Base-by-base conservation (phyloP, 2,888 invertebrate genomes). In the Parapristionchus giblindavisi region DNA sequence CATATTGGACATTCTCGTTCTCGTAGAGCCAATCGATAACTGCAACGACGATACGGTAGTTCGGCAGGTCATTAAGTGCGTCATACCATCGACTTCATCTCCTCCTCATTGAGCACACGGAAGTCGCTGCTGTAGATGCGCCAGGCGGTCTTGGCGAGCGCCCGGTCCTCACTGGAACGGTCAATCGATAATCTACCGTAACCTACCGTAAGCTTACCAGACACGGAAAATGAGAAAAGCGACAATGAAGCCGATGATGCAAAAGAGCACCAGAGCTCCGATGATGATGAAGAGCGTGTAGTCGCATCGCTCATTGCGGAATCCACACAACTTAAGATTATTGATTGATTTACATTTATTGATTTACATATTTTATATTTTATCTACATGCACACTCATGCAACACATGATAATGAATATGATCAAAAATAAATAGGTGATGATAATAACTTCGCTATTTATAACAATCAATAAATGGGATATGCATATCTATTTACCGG, bases 1-100 rank as follows among this genome's bases (percentile, higher is more conserved):
- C 84, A 87, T 84, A 75, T 87, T 87, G 27, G 84, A 84, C 77
- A 87, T 76, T 75, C 87, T 84, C 1, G 87, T 87, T 54, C 79
- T 79, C 0, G 84, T 81, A 11, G 83, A 83, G 21, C 86, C 87
- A 36, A 87, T 84, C 6, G 87, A 87, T 8, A 87, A 75, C 82
- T 82, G 71, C 48, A 76, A 76, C 32, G 52, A 6, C 8, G 2
- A 58, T 71, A 56, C 40, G 38, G 40, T 71, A 71, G 70, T 54
- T 54, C n/a, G 24, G 11, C 38, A 2, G 34, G 36, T 61, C 61
- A 38, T 14, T 21, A 6, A 60, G 17, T 5, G 14, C 5, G 40
- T 29, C 70, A 73, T n/a, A 81, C 78, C 85, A 87, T 87, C 8
- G 87, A 87, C 76, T 85, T 87, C 80, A 87, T 83, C 71, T 87